These are phyloP conservation scores for Hystrix cristata DNA, from an alignment of 2,113 vertebrate genomes.

Conservation along the genomic window DNA sequence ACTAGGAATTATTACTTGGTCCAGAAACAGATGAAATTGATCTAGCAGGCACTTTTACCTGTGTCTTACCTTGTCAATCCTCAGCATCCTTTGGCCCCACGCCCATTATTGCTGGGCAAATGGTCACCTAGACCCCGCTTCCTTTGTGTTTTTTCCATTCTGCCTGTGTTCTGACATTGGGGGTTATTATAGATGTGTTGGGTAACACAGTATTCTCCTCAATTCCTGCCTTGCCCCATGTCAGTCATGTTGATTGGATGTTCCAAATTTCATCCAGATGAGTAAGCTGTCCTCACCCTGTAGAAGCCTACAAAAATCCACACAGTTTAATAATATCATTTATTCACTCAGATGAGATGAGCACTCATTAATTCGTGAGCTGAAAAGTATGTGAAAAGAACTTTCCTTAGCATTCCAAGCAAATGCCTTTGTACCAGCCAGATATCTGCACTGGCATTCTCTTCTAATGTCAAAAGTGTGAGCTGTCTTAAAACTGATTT, in stretches of 20 bases:
- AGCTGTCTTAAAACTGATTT: neutral
- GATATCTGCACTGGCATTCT: neutral
- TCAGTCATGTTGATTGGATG: neutral
- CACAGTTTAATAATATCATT: neutral
- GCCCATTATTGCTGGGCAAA: rapidly evolving
- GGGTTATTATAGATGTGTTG: neutral
- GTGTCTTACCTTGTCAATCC: too few species aligned
- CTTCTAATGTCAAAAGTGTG: neutral
- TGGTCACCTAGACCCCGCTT: neutral
- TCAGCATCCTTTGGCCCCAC: too few species aligned
- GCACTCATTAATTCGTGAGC: neutral
- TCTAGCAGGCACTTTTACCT: neutral
- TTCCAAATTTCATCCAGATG: neutral
- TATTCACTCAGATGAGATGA: neutral
- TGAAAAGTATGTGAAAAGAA: slow-evolving; percentile 45
- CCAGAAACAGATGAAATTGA: neutral
- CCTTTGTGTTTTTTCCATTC: neutral
- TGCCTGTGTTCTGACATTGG: neutral
- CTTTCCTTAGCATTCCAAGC: neutral
- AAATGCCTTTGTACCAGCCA: neutral
- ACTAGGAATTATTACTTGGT: neutral
- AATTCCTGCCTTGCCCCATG: neutral
- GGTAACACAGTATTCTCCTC: neutral
- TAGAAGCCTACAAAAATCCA: neutral
- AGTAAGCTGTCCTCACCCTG: neutral